Evolutionary conservation across 2,113 vertebrate species (phyloP).

Genomic region (Tachuris rubrigastra): DNA sequence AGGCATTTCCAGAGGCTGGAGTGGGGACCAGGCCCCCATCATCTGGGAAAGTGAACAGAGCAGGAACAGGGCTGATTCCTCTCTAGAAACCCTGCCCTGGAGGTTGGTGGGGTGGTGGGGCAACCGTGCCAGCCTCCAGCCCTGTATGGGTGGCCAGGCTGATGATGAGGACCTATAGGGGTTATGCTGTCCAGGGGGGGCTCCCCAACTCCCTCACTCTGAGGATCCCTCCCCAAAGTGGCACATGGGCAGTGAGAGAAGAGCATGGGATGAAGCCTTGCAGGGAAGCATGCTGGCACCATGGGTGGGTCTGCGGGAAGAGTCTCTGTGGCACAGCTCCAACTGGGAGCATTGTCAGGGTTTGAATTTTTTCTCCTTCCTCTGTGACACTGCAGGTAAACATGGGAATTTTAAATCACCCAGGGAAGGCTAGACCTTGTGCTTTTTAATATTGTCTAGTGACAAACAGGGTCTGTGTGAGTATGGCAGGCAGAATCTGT

Average conservation of each 20-base stretch:
- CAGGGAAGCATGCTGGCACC: neutral
- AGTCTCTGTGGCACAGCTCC: neutral
- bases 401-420: neutral
- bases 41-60: neutral
- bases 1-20: neutral
- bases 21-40: neutral
- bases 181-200: neutral
- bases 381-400: neutral
- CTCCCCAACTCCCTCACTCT: neutral
- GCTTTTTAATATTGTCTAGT: neutral
- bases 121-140: neutral
- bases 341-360: fast-evolving
- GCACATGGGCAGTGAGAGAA: fast-evolving
- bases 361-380: neutral
- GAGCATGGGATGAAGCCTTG: neutral
- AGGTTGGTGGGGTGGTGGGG: neutral
- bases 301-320: neutral
- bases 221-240: neutral
- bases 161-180: neutral
- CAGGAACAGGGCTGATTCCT: neutral
- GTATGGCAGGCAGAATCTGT: neutral
- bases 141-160: neutral
- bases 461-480: fast-evolving
- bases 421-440: neutral
- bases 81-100: neutral